Evolutionary conservation across 2,797 vertebrate species (phyloP).

Genomic region (Pangasius larnaudii): DNA sequence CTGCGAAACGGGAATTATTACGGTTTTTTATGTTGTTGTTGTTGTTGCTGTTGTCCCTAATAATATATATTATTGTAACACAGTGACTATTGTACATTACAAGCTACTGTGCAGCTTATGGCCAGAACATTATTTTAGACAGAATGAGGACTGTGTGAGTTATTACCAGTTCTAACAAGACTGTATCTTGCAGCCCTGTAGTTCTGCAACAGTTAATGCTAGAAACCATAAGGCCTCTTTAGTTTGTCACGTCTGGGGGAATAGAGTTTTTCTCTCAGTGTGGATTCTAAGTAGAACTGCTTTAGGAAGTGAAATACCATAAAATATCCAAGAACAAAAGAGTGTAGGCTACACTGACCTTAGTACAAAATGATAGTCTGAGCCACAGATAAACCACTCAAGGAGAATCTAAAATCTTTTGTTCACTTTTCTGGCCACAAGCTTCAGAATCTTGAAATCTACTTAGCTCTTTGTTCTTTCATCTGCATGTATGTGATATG

Average conservation of each 20-base stretch:
- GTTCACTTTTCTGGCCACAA: not conserved
- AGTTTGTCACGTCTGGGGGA: not conserved
- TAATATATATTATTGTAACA: not conserved
- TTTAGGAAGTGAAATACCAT: not conserved
- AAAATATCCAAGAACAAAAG: not conserved
- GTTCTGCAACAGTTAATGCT: not conserved
- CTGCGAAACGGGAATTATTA: not conserved
- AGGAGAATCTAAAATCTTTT: not conserved
- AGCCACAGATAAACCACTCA: not conserved
- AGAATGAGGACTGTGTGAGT: constrained; percentile 8
- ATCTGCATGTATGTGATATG: no score
- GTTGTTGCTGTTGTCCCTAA: not conserved
- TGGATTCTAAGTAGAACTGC: not conserved
- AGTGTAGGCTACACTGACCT: not conserved
- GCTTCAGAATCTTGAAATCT: not conserved
- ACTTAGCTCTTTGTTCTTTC: not conserved
- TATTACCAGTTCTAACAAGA: not conserved
- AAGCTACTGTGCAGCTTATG: not conserved
- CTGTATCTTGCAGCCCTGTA: not conserved
- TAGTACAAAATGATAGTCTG: not conserved
- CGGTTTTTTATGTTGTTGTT: not conserved
- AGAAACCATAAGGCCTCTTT: not conserved
- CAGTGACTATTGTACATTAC: not conserved
- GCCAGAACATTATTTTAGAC: not conserved
- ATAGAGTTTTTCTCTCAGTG: not conserved